phyloP scores from a whole-genome alignment of 2,888 invertebrate genomes.

The Amphipyra tragopoginis region DNA sequence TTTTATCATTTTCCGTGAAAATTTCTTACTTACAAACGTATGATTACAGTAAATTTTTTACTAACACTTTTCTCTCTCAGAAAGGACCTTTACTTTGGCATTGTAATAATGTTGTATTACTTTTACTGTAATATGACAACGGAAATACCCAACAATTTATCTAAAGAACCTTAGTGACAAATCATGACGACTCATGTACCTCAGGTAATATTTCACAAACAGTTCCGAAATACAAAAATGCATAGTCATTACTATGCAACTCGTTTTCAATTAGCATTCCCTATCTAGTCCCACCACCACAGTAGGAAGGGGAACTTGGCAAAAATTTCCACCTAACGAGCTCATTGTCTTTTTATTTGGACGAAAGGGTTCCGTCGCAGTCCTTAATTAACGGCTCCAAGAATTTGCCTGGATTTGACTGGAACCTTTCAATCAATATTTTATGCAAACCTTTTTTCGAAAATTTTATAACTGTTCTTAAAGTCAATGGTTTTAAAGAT shows the following conservation, averaged over 20 bases:
- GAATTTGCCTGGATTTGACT: slow-evolving; percentile 21
- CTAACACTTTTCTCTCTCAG: too few species aligned
- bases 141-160: neutral
- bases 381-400: slow-evolving; percentile 44
- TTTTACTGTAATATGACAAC: too few species aligned
- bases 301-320: slow-evolving; percentile 64
- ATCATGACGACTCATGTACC: too few species aligned
- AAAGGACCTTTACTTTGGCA: too few species aligned
- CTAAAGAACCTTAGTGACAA: neutral
- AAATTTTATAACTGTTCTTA: neutral
- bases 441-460: neutral
- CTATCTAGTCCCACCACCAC: slow-evolving; percentile 67
- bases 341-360: slow-evolving; percentile 85
- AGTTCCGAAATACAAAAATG: slow-evolving; percentile 46
- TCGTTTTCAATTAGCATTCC: slow-evolving; percentile 80
- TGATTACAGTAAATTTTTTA: too few species aligned
- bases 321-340: slow-evolving; percentile 78
- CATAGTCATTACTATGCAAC: slow-evolving; percentile 63
- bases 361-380: slow-evolving; percentile 72
- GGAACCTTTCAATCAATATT: slow-evolving; percentile 5
- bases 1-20: too few species aligned
- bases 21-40: too few species aligned
- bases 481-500: slow-evolving; percentile 12
- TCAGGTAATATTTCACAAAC: slow-evolving; percentile 9
- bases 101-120: too few species aligned